Evolutionary conservation across 2,113 vertebrate genomes (phyloP).

Genomic region (Callaeas wilsoni): DNA sequence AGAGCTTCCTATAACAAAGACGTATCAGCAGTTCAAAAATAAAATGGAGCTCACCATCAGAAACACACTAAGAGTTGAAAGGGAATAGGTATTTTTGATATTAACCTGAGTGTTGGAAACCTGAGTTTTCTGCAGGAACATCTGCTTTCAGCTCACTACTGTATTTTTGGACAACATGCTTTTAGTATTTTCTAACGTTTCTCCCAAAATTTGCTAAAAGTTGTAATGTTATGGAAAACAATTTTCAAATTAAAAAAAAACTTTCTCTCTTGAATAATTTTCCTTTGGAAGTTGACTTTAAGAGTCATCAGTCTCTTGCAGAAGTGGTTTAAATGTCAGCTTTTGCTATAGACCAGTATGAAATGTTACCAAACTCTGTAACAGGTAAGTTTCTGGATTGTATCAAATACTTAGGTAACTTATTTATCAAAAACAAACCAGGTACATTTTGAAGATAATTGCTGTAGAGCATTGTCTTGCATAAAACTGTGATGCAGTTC

Average conservation of each 20-base stretch:
- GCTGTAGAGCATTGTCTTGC: neutral
- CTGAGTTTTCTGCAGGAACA: neutral
- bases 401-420: neutral
- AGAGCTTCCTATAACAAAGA: constrained; percentile 77
- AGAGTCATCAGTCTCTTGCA: neutral
- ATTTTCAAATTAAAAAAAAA: neutral
- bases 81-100: constrained; percentile 39
- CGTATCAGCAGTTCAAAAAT: constrained; percentile 84
- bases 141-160: constrained; percentile 42
- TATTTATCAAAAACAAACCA: neutral
- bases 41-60: constrained; percentile 83
- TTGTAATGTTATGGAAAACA: neutral
- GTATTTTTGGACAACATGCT: neutral
- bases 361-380: neutral
- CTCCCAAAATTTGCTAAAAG: neutral
- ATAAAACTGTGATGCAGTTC: neutral
- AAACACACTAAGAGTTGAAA: constrained; percentile 53
- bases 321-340: neutral
- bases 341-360: neutral
- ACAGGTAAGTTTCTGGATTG: neutral
- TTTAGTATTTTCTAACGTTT: neutral
- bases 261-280: neutral
- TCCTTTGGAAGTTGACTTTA: neutral
- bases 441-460: neutral
- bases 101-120: constrained; percentile 14